Conservation (phyloP, 2,113 vertebrate genomes). For the Bubo scandiacus region DNA sequence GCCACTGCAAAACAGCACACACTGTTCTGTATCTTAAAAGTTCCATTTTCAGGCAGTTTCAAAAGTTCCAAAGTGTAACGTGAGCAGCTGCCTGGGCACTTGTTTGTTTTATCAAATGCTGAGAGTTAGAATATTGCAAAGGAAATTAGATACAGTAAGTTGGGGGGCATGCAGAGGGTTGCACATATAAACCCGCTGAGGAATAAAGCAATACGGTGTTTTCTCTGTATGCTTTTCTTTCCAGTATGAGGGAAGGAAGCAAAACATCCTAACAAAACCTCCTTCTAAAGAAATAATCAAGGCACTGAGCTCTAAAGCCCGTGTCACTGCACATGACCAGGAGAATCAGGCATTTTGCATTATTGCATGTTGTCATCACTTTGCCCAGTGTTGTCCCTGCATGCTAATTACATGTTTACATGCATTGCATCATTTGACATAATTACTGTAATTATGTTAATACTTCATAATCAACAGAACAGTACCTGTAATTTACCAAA, state of each 20-base stretch:
- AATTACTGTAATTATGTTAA: constrained; percentile 63
- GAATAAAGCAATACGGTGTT: background rate
- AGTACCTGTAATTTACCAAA: constrained; percentile 58
- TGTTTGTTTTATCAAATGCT: constrained; percentile 45
- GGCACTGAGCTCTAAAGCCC: background rate
- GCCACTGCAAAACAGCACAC: background rate
- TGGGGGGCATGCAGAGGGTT: background rate
- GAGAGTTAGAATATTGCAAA: constrained; percentile 11
- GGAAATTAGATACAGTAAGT: background rate
- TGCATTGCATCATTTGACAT: constrained; percentile 42
- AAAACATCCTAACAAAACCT: constrained; percentile 40
- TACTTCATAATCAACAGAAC: constrained; percentile 38
- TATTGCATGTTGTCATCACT: constrained; percentile 35
- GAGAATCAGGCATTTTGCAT: constrained; percentile 13
- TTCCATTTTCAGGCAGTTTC: constrained; percentile 31
- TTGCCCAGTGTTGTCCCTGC: constrained; percentile 18
- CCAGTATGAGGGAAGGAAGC: constrained; percentile 4
- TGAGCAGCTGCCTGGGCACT: constrained; percentile 35
- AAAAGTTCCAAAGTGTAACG: constrained; percentile 10
- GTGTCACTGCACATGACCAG: background rate
- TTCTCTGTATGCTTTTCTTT: constrained; percentile 33
- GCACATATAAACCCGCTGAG: background rate
- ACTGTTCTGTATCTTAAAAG: background rate
- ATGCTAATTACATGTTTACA: constrained; percentile 58
- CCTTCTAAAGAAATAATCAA: constrained; percentile 39